A percentile compares a stretch with the other conserved stretches of the same genome.
Conservation (phyloP, 2,113 vertebrate species). For the Pachypanchax playfairii region DNA sequence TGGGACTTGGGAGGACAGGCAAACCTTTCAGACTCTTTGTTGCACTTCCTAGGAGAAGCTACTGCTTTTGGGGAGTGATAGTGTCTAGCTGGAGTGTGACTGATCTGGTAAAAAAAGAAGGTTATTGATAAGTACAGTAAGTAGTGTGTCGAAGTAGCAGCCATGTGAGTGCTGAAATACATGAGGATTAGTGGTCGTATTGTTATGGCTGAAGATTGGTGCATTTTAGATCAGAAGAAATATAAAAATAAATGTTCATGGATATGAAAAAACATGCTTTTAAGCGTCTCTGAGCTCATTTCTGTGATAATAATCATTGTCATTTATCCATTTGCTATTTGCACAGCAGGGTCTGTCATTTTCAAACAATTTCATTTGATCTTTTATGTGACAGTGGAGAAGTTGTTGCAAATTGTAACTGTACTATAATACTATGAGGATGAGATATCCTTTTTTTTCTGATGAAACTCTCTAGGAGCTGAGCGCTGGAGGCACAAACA, state of each 20-base stretch:
- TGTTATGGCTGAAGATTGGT: too few relatives aligned
- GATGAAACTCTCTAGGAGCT: constrained; percentile 23
- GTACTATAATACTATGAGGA: background rate
- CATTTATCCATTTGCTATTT: constrained; percentile 25
- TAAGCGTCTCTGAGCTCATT: background rate
- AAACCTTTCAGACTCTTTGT: background rate
- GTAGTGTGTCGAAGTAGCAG: too few relatives aligned
- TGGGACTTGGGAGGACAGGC: too few relatives aligned
- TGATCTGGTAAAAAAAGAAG: too few relatives aligned
- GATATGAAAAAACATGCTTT: background rate
- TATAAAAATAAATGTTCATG: background rate
- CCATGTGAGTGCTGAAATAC: too few relatives aligned
- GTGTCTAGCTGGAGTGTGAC: too few relatives aligned
- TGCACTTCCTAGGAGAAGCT: too few relatives aligned
- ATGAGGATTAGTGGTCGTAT: too few relatives aligned
- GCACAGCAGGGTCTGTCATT: constrained; percentile 23
- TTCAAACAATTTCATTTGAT: constrained; percentile 25
- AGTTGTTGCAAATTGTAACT: constrained; percentile 35
- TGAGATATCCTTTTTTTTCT: constrained; percentile 21
- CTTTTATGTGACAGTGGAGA: constrained; percentile 21
- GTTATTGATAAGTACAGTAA: too few relatives aligned
- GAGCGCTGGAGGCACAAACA: constrained; percentile 18
- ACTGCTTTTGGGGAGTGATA: too few relatives aligned
- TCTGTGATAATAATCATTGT: background rate
- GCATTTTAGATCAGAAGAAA: too few relatives aligned